Evolutionary conservation across 2,113 vertebrate species (phyloP), one percentile per base, ranked within the genome.

Genomic region (Stercorarius parasiticus): DNA sequence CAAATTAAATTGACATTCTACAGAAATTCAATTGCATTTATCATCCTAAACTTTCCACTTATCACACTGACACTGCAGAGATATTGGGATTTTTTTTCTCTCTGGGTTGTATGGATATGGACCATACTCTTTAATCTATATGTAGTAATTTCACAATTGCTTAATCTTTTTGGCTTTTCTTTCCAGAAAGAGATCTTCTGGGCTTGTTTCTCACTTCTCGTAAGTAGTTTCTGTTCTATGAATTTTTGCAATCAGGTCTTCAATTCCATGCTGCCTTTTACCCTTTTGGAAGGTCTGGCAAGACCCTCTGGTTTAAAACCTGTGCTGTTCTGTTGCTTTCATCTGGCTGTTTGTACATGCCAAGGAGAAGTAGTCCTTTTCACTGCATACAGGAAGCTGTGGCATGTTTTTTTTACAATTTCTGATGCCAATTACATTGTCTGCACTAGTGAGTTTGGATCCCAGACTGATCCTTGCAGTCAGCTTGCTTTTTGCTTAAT

Each of bases 401-500:
- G 0, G 52, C 86, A 80, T 52, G 26, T 26, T 49, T 76, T 80
- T 49, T 72, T 66, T 58, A 6, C 59, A 66, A 5, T 70, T 91
- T 92, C 25, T 6, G 3, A 18, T 32, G 83, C 27, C 49, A 83
- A 36, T 76, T 78, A 62, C 32, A n/a, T 64, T 40, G 59, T 61
- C 86, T 66, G 59, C 32, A 38, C 32, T 52, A 36, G 40, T 26
- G 67, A 77, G 16, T 76, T 82, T 76, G 58, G 77, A 74, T 82
- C 36, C 77, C 29, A n/a, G 73, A 47, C 27, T 30, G 47, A 84
- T 84, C 30, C 38, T 72, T 91, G 72, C n/a, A 66, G 65, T 74
- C 45, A 56, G 55, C 61, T 84, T 91, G 52, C 59, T 86, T 90
- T 90, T 83, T 88, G 69, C 72, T 87, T 76, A 69, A n/a, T 14